A percentile compares a stretch with the other conserved stretches of the same genome.
These are phyloP conservation scores for Pangasianodon gigas DNA, from an alignment of 2,113 vertebrate species.

Conservation along the genomic window DNA sequence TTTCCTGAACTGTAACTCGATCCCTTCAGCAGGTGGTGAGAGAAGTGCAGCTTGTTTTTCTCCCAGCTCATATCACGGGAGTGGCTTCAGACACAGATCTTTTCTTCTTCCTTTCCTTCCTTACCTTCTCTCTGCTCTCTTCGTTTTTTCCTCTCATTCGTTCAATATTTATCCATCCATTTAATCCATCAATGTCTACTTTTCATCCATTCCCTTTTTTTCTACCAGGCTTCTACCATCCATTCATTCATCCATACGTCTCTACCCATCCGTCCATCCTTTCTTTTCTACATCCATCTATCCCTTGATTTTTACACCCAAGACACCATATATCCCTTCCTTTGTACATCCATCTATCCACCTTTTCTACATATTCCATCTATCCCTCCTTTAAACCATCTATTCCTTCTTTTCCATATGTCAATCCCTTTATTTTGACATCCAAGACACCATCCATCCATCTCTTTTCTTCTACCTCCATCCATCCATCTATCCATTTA, in stretches of 20 bases:
- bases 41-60: neutral
- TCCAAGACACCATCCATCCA: neutral
- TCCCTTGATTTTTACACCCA: neutral
- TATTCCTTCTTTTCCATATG: neutral
- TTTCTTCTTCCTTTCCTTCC: neutral
- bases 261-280: neutral
- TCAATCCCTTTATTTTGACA: neutral
- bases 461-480: neutral
- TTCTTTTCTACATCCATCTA: neutral
- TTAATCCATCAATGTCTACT: neutral
- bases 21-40: slow-evolving; percentile 21
- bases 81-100: neutral
- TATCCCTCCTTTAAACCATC: neutral
- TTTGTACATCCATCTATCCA: neutral
- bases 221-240: neutral
- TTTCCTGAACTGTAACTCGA: slow-evolving; percentile 33
- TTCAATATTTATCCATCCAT: neutral
- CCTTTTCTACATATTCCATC: neutral
- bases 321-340: neutral
- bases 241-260: neutral
- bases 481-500: neutral
- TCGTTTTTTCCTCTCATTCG: neutral
- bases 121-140: neutral
- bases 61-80: neutral
- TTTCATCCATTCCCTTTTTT: neutral